phyloP scores from a whole-genome alignment of 1,140 invertebrate species.

The Pseudomyrmex dendroicus region DNA sequence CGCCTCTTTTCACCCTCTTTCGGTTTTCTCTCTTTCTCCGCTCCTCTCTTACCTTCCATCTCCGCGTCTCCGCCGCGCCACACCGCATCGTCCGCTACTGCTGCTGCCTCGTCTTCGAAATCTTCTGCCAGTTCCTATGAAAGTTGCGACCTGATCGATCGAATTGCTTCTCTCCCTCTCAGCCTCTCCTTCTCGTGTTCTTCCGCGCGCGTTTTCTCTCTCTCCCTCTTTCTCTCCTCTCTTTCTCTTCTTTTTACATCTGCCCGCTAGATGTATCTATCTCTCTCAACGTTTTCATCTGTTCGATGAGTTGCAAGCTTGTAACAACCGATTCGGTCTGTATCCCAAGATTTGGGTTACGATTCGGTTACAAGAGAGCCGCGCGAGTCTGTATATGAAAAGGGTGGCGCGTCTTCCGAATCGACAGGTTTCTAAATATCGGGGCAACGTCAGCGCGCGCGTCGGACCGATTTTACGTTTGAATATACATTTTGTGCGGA shows the following conservation, averaged over 20 bases:
- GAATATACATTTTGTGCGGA: background rate
- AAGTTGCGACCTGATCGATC: slow-evolving; percentile 73
- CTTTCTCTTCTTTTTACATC: background rate
- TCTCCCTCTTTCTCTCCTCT: background rate
- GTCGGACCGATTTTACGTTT: slow-evolving; percentile 1
- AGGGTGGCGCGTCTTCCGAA: background rate
- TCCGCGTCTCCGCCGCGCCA: too few species aligned
- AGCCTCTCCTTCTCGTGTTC: background rate
- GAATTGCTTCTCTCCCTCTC: slow-evolving; percentile 38
- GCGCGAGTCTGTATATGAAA: slow-evolving; percentile 15
- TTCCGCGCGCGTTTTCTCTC: background rate
- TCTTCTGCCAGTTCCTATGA: slow-evolving; percentile 69
- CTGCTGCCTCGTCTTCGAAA: slow-evolving; percentile 53
- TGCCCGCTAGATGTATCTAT: slow-evolving; percentile 11
- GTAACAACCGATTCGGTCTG: background rate
- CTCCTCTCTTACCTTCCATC: background rate
- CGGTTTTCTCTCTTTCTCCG: slow-evolving; percentile 6
- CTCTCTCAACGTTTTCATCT: slow-evolving; percentile 19
- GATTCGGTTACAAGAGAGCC: slow-evolving; percentile 65
- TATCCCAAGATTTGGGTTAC: slow-evolving; percentile 58
- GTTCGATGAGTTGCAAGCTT: slow-evolving; percentile 33
- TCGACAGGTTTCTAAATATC: slow-evolving; percentile 42
- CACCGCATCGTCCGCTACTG: slow-evolving; percentile 20
- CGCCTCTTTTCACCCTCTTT: slow-evolving; percentile 30
- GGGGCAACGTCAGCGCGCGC: background rate